Evolutionary conservation across 2,888 invertebrate genomes (phyloP).

Genomic region (Ceraclea dissimilis): DNA sequence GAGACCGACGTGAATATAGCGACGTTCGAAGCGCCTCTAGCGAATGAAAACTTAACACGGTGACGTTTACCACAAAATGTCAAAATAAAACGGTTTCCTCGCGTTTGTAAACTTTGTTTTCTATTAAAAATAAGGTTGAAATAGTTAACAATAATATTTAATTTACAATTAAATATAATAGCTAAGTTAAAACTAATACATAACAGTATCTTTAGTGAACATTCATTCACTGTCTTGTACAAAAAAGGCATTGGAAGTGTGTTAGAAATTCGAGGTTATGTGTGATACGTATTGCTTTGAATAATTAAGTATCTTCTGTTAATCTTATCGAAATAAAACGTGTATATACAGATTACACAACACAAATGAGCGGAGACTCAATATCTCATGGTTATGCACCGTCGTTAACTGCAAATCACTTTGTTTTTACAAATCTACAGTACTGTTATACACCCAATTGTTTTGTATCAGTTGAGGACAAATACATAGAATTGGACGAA

Average conservation of each 20-base stretch:
- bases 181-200: too few species aligned
- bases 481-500: conserved; percentile 2
- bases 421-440: neutral
- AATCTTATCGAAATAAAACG: too few species aligned
- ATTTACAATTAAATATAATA: too few species aligned
- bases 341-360: neutral
- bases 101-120: neutral
- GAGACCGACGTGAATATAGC: too few species aligned
- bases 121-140: too few species aligned
- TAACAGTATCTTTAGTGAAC: too few species aligned
- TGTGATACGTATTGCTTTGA: too few species aligned
- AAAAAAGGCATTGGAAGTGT: too few species aligned
- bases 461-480: neutral
- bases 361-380: neutral
- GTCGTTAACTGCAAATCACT: neutral
- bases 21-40: neutral
- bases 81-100: neutral
- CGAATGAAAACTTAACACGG: neutral
- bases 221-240: too few species aligned
- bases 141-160: too few species aligned
- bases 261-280: too few species aligned
- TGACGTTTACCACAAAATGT: neutral
- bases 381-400: neutral
- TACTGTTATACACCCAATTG: neutral
- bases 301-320: too few species aligned